Conservation (phyloP, 2,797 vertebrate genomes). For the Brachyrhaphis roseni region DNA sequence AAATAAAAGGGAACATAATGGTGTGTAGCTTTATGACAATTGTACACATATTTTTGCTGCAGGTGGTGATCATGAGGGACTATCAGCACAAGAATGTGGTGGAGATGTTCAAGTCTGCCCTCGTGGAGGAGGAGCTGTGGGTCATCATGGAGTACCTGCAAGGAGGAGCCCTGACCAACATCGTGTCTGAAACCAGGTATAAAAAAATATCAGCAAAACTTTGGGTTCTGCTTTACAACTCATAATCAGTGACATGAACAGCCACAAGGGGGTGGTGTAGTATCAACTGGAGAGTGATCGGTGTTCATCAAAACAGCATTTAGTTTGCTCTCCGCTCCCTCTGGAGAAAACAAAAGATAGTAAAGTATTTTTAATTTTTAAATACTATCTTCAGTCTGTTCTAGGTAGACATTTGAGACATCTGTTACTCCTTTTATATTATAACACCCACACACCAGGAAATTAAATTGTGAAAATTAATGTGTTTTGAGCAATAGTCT, state of each 20-base stretch:
- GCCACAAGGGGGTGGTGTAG: conserved; percentile 80
- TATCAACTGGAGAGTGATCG: conserved; percentile 37
- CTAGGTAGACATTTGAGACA: conserved; percentile 30
- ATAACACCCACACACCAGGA: conserved; percentile 4
- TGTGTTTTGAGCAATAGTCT: conserved; percentile 30
- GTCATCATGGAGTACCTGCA: conserved; percentile 99
- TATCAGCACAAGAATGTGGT: conserved; percentile 97
- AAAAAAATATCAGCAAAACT: background rate
- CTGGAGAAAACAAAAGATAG: conserved; percentile 14
- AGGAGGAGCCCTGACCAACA: conserved; percentile 97
- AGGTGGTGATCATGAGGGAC: conserved; percentile 99
- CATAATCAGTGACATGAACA: conserved; percentile 40
- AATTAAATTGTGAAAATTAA: background rate
- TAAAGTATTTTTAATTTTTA: background rate
- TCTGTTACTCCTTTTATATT: conserved; percentile 9
- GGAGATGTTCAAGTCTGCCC: conserved; percentile 98
- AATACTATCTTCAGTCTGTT: conserved; percentile 15
- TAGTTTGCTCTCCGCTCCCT: conserved; percentile 5
- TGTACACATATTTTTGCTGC: conserved; percentile 16
- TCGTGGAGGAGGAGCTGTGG: conserved; percentile 99
- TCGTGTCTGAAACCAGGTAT: conserved; percentile 97
- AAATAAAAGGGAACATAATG: background rate
- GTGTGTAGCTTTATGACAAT: background rate
- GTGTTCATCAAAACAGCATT: conserved; percentile 11
- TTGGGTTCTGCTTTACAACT: conserved; percentile 19